A percentile compares a stretch with the other conserved stretches of the same genome.
Conservation (phyloP, 2,797 vertebrate genomes). For the Orientallactaga sibirica region DNA sequence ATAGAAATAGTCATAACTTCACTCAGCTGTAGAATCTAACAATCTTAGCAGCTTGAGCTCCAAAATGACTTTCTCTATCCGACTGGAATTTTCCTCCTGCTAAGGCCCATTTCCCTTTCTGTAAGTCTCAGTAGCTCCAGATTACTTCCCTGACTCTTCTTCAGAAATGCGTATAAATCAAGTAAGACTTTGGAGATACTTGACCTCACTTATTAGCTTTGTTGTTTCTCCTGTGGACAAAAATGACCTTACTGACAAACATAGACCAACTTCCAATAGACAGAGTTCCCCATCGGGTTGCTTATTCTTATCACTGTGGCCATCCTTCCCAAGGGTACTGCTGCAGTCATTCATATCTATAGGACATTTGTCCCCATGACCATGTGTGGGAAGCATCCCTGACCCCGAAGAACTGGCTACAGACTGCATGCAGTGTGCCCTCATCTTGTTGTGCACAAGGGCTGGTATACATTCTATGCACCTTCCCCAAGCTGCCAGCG, state of each 20-base stretch:
- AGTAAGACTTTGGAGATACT: background rate
- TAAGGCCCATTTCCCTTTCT: conserved; percentile 7
- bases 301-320: background rate
- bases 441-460: background rate
- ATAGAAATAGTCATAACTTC: background rate
- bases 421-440: background rate
- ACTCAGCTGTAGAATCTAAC: background rate
- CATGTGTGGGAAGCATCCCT: background rate
- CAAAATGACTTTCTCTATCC: background rate
- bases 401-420: background rate
- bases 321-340: background rate
- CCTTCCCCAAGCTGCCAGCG: background rate
- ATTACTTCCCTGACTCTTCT: conserved; percentile 14
- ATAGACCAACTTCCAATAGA: background rate
- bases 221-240: background rate
- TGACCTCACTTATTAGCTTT: background rate
- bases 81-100: background rate
- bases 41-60: background rate
- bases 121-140: background rate
- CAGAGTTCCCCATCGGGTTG: background rate
- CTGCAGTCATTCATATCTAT: background rate
- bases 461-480: background rate
- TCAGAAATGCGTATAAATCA: background rate
- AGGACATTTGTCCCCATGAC: accelerated
- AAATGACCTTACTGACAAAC: background rate